Evolutionary conservation across 2,797 vertebrate genomes (phyloP).

Genomic region (Crotalus adamanteus): DNA sequence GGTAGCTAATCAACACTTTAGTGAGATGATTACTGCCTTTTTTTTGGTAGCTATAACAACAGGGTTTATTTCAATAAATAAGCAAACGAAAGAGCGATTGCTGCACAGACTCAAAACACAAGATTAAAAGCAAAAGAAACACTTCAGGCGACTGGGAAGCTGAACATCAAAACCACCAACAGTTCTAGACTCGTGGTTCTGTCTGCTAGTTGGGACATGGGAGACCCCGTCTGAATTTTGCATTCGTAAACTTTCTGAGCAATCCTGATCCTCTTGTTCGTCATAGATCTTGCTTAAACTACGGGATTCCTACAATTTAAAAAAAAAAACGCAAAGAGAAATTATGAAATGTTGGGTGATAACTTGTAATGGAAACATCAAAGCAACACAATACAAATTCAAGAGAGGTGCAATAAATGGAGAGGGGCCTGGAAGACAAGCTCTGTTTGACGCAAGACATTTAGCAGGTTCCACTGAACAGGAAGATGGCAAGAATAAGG

Average conservation of each 20-base stretch:
- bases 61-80: not conserved
- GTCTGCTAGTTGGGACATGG: not conserved
- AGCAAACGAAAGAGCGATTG: not conserved
- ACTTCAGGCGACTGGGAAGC: not conserved
- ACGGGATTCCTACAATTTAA: not conserved
- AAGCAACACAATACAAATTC: not conserved
- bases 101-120: not conserved
- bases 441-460: not conserved
- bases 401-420: not conserved
- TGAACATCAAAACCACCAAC: not conserved
- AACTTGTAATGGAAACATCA: not conserved
- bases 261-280: not conserved
- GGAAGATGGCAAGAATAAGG: not conserved
- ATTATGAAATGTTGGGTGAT: not conserved
- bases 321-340: not conserved
- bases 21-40: not conserved
- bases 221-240: not conserved
- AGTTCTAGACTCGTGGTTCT: not conserved
- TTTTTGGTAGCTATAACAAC: not conserved
- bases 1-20: not conserved
- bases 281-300: too few relatives aligned
- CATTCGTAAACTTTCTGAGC: not conserved
- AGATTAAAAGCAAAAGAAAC: not conserved
- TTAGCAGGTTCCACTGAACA: not conserved
- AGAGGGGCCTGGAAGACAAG: not conserved